Base-by-base conservation (phyloP, 2,888 invertebrate species). In the Melanostoma mellinum region DNA sequence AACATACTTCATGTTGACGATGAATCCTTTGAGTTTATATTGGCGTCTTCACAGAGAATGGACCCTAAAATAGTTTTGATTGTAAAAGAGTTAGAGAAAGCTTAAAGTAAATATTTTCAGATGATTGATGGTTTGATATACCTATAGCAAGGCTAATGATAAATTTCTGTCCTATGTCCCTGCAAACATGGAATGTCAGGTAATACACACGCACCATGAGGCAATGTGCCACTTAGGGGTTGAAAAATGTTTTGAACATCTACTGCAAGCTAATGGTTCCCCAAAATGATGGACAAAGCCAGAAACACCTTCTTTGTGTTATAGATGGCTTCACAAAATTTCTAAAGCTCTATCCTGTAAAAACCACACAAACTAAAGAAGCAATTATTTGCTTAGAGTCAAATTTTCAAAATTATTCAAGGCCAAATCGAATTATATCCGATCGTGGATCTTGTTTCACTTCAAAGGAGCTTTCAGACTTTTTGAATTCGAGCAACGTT, bases 381-480 rank as follows among this genome's bases (percentile, higher is more conserved):
- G 20, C 88, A 0, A 86, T 90, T 33, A 86, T 72, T 65, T 85
- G 85, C 6, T 55, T 90, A 4, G 33, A 87, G 60, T 81, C 55
- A 3, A 85, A 86, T 75, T 86, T 86, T 33, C 5, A 8, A 8
- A 32, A 36, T 36, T 86, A 86, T 32, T 84, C 85, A 52, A 46
- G 50, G 42, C 85, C 88, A 32, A 75, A 88, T 4, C 75, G 88
- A 4, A 85, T 91, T 6, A 87, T 91, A 4, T 88, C 88, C 1
- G 91, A 91, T 76, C 82, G 89, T 36, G 90, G 90, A n/a, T 87
- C 88, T 10, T 87, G 88, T 20, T 91, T 90, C 68, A 91, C 90
- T 0, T 88, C 89, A 1, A 85, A 87, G 10, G 65, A 77, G 3
- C 91, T 91, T 72, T 63, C 82, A 46, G 61, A 76, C 3, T 89